These are phyloP conservation scores for Nipponacmea schrenckii DNA, from an alignment of 2,888 invertebrate species.

Conservation along the genomic window DNA sequence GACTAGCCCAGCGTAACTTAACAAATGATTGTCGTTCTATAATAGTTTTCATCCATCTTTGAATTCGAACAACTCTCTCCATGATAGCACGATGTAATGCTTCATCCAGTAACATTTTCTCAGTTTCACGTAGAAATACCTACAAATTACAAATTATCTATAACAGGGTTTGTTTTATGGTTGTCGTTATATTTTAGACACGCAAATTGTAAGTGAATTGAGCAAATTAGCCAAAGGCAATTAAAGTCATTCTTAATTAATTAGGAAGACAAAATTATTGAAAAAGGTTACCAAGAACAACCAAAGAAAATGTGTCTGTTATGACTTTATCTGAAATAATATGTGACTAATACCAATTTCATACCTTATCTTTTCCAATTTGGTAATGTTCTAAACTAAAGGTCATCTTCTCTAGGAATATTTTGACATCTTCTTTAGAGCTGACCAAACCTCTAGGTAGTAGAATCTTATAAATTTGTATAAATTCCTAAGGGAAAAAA, in stretches of 20 bases:
- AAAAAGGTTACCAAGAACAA: too few species aligned
- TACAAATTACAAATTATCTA: too few species aligned
- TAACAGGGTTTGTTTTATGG: too few species aligned
- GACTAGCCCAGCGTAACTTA: slow-evolving; percentile 78
- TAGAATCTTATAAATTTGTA: slow-evolving; percentile 89
- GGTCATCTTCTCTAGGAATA: slow-evolving; percentile 84
- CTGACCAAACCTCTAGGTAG: slow-evolving; percentile 86
- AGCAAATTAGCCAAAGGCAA: too few species aligned
- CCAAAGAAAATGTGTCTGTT: too few species aligned
- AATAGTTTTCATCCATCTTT: slow-evolving; percentile 88
- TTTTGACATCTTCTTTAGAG: slow-evolving; percentile 85
- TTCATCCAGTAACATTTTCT: slow-evolving; percentile 91
- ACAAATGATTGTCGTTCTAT: slow-evolving; percentile 83
- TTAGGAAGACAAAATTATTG: too few species aligned
- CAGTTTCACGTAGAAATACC: slow-evolving; percentile 90
- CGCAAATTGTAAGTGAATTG: too few species aligned
- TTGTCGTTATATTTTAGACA: too few species aligned
- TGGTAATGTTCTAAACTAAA: slow-evolving; percentile 91
- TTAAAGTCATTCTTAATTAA: too few species aligned
- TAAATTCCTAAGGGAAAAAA: slow-evolving; percentile 77
- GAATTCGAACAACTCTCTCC: slow-evolving; percentile 89
- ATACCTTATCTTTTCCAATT: slow-evolving; percentile 83
- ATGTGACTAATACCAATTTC: neutral
- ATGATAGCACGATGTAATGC: slow-evolving; percentile 93
- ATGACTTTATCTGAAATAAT: too few species aligned